Evolutionary conservation across 1,140 invertebrate genomes (phyloP).

Genomic region (Drosophila sp.): DNA sequence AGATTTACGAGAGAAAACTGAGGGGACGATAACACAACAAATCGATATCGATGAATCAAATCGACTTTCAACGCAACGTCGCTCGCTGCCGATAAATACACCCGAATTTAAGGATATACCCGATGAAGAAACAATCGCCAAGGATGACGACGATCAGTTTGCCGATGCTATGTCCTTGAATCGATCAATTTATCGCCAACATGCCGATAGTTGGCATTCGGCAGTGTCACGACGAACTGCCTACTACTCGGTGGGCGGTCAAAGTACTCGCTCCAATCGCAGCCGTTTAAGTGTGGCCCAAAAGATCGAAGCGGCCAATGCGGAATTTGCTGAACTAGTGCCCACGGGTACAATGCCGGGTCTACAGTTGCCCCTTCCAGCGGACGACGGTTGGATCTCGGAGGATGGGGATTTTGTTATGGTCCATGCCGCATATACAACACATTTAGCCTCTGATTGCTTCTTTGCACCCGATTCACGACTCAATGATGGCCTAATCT

Average conservation of each 20-base stretch:
- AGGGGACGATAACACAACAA: neutral
- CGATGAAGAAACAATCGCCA: slow-evolving; percentile 12
- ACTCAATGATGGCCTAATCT: slow-evolving; percentile 95
- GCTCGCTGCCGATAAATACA: slow-evolving; percentile 28
- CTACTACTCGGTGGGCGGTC: slow-evolving; percentile 89
- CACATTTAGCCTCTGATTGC: slow-evolving; percentile 93
- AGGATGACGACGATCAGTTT: slow-evolving; percentile 48
- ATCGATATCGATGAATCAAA: neutral
- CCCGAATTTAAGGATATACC: slow-evolving; percentile 59
- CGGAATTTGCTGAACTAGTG: slow-evolving; percentile 86
- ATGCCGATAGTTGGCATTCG: slow-evolving; percentile 91
- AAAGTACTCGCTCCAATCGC: slow-evolving; percentile 70
- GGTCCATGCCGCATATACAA: slow-evolving; percentile 94
- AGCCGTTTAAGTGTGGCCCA: slow-evolving; percentile 61
- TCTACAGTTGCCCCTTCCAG: slow-evolving; percentile 83
- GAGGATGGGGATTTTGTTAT: slow-evolving; percentile 94
- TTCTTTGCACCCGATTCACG: slow-evolving; percentile 92
- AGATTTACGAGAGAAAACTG: neutral
- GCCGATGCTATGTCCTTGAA: slow-evolving; percentile 56
- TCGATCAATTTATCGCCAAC: slow-evolving; percentile 83
- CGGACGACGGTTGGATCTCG: slow-evolving; percentile 87
- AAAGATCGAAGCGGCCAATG: slow-evolving; percentile 64
- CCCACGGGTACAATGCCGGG: slow-evolving; percentile 90
- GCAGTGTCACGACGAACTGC: slow-evolving; percentile 89
- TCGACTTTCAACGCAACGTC: neutral